These are phyloP conservation scores for Grus americana DNA, from an alignment of 2,113 vertebrate species.

Conservation along the genomic window DNA sequence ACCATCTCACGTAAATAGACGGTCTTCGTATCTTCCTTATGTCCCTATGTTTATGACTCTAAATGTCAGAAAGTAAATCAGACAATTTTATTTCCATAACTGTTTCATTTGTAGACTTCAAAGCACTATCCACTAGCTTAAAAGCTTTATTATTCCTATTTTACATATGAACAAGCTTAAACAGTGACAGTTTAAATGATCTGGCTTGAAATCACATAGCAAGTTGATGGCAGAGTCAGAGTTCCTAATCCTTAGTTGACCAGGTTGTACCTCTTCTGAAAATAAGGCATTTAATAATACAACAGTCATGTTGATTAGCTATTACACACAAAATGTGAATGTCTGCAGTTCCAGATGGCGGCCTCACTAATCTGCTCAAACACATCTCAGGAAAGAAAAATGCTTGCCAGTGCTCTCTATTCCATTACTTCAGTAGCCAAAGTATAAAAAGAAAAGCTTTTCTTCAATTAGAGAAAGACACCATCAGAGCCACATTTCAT, in stretches of 20 bases:
- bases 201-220: background rate
- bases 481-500: background rate
- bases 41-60: background rate
- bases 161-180: background rate
- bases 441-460: background rate
- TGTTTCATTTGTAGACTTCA: background rate
- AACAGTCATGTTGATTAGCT: background rate
- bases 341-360: slow-evolving; percentile 1
- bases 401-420: background rate
- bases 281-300: background rate
- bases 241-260: background rate
- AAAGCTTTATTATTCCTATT: background rate
- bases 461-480: background rate
- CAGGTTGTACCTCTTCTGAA: background rate
- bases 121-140: background rate
- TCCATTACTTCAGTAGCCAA: background rate
- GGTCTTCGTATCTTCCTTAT: background rate
- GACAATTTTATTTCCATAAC: background rate
- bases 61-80: background rate
- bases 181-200: background rate
- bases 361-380: background rate
- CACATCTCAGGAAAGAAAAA: background rate
- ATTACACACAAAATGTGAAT: background rate
- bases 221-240: background rate
- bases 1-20: background rate